Evolutionary conservation across 2,113 vertebrate genomes (phyloP).

Genomic region (Podarcis cretensis): DNA sequence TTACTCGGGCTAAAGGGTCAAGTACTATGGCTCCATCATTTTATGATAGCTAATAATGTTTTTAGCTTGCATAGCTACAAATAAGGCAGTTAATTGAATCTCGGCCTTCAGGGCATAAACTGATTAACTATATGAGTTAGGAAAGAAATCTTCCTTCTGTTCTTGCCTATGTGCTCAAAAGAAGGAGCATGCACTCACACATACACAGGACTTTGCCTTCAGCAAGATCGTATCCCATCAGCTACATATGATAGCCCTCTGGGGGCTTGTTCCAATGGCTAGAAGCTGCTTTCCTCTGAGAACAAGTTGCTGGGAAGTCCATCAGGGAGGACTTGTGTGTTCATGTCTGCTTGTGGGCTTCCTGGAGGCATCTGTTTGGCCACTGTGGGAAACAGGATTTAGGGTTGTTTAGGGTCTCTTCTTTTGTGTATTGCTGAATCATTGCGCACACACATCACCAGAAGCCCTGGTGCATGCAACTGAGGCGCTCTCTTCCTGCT

Average conservation of each 20-base stretch:
- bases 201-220: background rate
- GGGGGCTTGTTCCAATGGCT: background rate
- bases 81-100: conserved; percentile 9
- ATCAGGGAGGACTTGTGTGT: too few species aligned
- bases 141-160: background rate
- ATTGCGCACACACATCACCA: too few species aligned
- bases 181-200: background rate
- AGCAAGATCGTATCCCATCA: background rate
- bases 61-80: conserved; percentile 22
- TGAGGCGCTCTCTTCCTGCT: background rate
- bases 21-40: conserved; percentile 33
- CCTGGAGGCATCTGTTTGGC: background rate
- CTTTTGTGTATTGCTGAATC: background rate
- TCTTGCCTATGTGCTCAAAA: background rate
- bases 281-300: background rate
- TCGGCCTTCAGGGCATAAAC: background rate
- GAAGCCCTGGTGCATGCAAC: background rate
- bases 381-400: background rate
- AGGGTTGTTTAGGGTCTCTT: background rate
- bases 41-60: conserved; percentile 14
- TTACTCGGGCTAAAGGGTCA: conserved; percentile 33
- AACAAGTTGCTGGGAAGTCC: too few species aligned
- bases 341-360: background rate
- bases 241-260: background rate
- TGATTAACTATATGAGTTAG: background rate